A percentile compares a stretch with the other conserved stretches of the same genome.
These are phyloP conservation scores for Lamellibrachia luymesi DNA, from an alignment of 1,140 invertebrate species.

Conservation along the genomic window DNA sequence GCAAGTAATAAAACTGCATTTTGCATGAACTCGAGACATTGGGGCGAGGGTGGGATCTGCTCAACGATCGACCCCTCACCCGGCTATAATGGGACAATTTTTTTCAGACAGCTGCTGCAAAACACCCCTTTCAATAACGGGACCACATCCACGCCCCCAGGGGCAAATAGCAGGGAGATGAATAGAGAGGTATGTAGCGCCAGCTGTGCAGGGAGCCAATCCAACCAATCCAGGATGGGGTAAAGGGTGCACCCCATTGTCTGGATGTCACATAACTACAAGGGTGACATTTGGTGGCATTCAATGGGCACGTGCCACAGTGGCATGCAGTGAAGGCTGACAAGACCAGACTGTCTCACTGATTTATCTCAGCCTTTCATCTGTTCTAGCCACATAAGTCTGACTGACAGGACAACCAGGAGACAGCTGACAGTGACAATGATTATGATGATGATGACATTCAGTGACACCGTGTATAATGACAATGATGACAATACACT, in stretches of 20 bases:
- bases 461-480: background rate
- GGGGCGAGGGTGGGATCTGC: background rate
- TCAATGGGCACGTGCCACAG: background rate
- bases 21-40: background rate
- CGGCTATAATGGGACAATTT: background rate
- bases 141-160: background rate
- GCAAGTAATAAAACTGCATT: background rate
- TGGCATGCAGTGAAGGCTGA: background rate
- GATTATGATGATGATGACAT: background rate
- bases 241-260: background rate
- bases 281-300: background rate
- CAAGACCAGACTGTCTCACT: background rate
- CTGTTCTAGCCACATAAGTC: background rate
- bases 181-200: background rate
- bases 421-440: background rate
- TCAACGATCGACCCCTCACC: background rate
- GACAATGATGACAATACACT: background rate
- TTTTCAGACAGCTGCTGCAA: background rate
- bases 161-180: background rate
- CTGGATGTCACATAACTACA: background rate
- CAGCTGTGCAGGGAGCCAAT: background rate
- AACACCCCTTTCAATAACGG: background rate
- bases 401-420: background rate
- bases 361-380: background rate
- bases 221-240: background rate